These are phyloP conservation scores for Epirrhoe tristata DNA, from an alignment of 2,888 invertebrate species.

Conservation along the genomic window DNA sequence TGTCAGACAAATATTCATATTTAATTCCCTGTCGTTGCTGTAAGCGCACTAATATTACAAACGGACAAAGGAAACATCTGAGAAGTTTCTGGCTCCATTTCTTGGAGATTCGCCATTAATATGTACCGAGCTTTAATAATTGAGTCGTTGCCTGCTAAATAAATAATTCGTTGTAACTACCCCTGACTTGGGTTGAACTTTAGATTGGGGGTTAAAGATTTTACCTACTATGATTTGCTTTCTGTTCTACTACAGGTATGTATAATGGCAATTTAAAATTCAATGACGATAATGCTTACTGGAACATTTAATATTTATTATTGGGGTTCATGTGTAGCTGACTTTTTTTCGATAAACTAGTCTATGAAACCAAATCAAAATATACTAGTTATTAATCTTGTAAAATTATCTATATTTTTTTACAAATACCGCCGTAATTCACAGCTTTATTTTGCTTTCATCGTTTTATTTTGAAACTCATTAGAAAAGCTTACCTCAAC, in stretches of 20 bases:
- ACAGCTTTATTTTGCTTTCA: neutral
- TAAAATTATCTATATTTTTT: too few relatives aligned
- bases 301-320: neutral
- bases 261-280: neutral
- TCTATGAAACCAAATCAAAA: too few relatives aligned
- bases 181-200: conserved; percentile 28
- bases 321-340: neutral
- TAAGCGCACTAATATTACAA: conserved; percentile 69
- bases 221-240: conserved; percentile 16
- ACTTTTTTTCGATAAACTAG: too few relatives aligned
- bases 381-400: too few relatives aligned
- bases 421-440: too few relatives aligned
- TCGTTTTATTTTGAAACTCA: neutral
- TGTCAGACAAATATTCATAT: conserved; percentile 81
- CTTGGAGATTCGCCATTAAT: conserved; percentile 42
- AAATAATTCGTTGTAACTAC: conserved; percentile 33
- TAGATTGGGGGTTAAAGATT: conserved; percentile 14
- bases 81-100: conserved; percentile 41
- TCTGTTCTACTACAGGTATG: conserved; percentile 5
- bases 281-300: neutral
- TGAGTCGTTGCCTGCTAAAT: conserved; percentile 33
- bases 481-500: neutral
- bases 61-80: conserved; percentile 64
- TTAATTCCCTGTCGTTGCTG: conserved; percentile 72
- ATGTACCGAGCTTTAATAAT: conserved; percentile 42